Base-by-base conservation (phyloP, 2,797 vertebrate species). In the Gephyroberyx darwinii region DNA sequence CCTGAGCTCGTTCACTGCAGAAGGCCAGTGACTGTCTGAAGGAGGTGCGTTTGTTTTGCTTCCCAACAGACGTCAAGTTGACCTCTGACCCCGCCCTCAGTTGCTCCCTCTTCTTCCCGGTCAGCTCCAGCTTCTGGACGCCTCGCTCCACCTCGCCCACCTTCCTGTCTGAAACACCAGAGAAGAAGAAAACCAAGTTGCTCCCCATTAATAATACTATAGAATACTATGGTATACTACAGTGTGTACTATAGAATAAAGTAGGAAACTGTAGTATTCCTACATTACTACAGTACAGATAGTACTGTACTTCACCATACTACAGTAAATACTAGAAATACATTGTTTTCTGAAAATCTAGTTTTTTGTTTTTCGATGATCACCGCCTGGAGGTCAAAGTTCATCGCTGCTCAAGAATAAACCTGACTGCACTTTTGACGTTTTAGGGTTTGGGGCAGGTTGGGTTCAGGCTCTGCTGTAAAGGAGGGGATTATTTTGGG, bases 21-120 rank as follows among this genome's bases (percentile, higher is more conserved):
- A 95, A 84, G 3, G 86, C 90, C 81, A 93, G 91, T 3, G 54
- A 95, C 68, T 91, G 94, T 79, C 94, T 89, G 45, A 94, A 95
- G 33, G 93, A 93, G 60, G 86, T 88, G 76, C 91, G 94, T 58
- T 93, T 94, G 76, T 91, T 89, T 0, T 92, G 90, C 74, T 84
- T 94, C 0, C 82, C 80, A 0, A 91, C 84, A 8, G 82, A 88
- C n/a, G 90, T 58, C 61, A 96, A 91, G 90, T 95, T 95, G 81
- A 92, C 84, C 89, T 96, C 95, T 1, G 95, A 96, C 58, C 92
- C 95, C 0, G 94, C 91, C 71, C 91, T 91, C 74, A 93, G 83
- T 80, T 82, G 89, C 54, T 92, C 86, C 16, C 79, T 59, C 14
- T 67, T 70, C 2, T 59, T 83, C 54, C 90, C 89, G 0, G 92